Conservation (phyloP, 64 coral and sea anemone species). For the Exaiptasia diaphana region DNA sequence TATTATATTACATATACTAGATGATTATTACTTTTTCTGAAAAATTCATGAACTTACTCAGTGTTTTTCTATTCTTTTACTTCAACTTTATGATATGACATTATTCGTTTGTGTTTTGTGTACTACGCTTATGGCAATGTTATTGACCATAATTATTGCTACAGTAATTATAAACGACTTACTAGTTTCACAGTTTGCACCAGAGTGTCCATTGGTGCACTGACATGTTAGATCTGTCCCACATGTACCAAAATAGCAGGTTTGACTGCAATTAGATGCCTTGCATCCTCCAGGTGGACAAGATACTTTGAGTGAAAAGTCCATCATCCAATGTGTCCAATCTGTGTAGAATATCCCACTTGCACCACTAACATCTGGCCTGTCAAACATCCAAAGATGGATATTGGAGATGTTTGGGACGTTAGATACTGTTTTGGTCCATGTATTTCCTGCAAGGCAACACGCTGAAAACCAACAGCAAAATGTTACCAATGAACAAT, state of each 20-base stretch:
- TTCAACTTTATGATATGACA: no score
- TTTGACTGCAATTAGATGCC: slow-evolving; percentile 12
- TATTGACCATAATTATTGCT: no score
- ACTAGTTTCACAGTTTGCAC: slow-evolving; percentile 74
- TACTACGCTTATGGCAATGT: no score
- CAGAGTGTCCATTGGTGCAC: slow-evolving; percentile 85
- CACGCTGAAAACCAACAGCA: slow-evolving; percentile 30
- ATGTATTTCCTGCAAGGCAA: slow-evolving; percentile 75
- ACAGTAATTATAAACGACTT: slow-evolving; percentile 21
- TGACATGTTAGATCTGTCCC: slow-evolving; percentile 72
- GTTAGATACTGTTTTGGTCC: slow-evolving; percentile 28
- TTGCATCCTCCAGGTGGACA: slow-evolving; percentile 19
- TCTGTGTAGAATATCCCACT: slow-evolving; percentile 85
- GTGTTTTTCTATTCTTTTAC: no score
- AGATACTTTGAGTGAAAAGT: slow-evolving; percentile 74
- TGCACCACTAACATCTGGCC: slow-evolving; percentile 57
- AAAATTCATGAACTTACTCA: no score
- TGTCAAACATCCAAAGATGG: slow-evolving; percentile 92
- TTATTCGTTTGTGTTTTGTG: no score
- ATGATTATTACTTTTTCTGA: no score
- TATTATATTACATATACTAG: no score
- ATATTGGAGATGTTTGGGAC: slow-evolving; percentile 79
- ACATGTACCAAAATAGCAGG: slow-evolving; percentile 97
- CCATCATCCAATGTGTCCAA: slow-evolving; percentile 86
- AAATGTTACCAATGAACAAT: neutral